Evolutionary conservation across 2,113 vertebrate species (phyloP), one percentile per base, ranked within the genome.

Genomic region (Ictalurus furcatus): DNA sequence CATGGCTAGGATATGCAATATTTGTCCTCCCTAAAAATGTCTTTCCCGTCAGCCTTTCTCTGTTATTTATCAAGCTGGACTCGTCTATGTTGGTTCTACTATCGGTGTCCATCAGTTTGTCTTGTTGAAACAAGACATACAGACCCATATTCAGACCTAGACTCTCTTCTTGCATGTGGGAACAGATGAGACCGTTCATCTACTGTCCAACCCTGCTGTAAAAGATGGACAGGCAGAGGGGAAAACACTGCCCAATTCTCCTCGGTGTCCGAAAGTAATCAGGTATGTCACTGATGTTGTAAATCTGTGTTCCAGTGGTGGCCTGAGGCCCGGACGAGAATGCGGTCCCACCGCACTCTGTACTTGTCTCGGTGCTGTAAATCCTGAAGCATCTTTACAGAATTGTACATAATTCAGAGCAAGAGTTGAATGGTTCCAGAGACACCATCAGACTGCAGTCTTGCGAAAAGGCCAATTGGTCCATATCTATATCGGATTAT

Each of bases 181-280:
- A 63, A 69, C 54, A 85, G 87, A 67, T 85, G 69, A 84, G 48
- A 76, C 87, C 13, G 54, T 81, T 78, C 87, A 30, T 85, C 48
- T 85, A 30, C 34, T 84, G 90, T 91, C 88, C 87, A 87, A 61
- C 90, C 80, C 79, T 83, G 84, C 86, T 88, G 87, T 94, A 88
- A 90, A 88, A 92, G 82, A 87, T 52, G 40, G 34, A 87, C 67
- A 91, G n/a, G 79, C 69, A 40, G 54, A 34, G 84, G 86, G 85
- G 85, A 89, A 84, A 91, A 83, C 92, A 89, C 73, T 85, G 91
- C 95, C 93, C 94, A 95, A 92, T 94, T 92, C 93, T 94, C 92
- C 87, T 93, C 93, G 87, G 94, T 88, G 92, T 94, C 92, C 87
- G 82, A 93, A 93, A 92, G 93, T 95, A 94, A 96, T 96, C 94